These are phyloP conservation scores for Heliconius himera DNA, from an alignment of 1,140 invertebrate species.

Conservation along the genomic window DNA sequence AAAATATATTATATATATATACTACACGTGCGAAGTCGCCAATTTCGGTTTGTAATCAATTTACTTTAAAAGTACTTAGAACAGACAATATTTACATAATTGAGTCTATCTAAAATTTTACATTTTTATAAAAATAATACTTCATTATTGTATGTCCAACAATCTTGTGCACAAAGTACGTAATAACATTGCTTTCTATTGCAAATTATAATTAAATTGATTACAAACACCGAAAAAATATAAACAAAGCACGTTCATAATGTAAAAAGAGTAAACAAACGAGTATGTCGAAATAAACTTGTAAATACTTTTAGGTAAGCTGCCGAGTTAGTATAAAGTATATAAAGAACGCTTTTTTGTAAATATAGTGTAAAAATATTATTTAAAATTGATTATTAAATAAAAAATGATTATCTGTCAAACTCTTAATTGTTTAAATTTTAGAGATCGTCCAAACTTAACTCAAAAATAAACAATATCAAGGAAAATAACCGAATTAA, in stretches of 20 bases:
- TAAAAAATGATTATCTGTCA: constrained; percentile 8
- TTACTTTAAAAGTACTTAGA: not conserved
- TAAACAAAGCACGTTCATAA: not conserved
- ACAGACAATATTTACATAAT: constrained; percentile 1
- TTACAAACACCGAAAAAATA: constrained; percentile 11
- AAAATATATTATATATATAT: not conserved
- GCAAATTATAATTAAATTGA: constrained; percentile 20
- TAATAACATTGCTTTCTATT: not conserved
- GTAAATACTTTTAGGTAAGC: constrained; percentile 32
- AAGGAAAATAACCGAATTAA: not conserved
- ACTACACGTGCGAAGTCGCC: not conserved
- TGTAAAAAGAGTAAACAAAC: constrained; percentile 13
- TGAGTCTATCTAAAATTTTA: not conserved
- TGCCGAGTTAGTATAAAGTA: constrained; percentile 25
- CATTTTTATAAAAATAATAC: not conserved
- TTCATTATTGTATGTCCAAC: not conserved
- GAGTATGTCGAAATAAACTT: constrained; percentile 19
- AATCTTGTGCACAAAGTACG: not conserved
- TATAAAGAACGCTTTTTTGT: constrained; percentile 26
- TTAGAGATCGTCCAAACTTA: constrained; percentile 34
- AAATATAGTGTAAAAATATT: constrained; percentile 30
- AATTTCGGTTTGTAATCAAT: constrained; percentile 11
- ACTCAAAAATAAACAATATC: constrained; percentile 25
- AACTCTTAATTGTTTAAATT: constrained; percentile 17
- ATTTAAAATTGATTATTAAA: constrained; percentile 15